phyloP scores from a whole-genome alignment of 2,113 vertebrate genomes.

The Rhinopomastus cyanomelas region DNA sequence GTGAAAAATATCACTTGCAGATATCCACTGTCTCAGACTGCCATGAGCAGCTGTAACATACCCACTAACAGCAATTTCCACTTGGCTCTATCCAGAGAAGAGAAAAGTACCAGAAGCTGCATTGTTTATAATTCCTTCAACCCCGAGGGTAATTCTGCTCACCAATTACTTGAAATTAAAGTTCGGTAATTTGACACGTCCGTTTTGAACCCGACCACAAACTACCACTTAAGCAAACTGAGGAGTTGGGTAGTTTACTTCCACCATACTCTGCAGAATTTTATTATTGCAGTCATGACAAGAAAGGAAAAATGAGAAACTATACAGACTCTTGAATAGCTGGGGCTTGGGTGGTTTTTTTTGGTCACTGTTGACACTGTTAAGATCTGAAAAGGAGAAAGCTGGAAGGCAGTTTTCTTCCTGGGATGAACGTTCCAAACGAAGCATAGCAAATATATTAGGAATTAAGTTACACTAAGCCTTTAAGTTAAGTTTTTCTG shows the following conservation, averaged over 20 bases:
- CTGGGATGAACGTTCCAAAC: not conserved
- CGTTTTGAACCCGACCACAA: constrained; percentile 76
- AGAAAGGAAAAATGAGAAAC: constrained; percentile 56
- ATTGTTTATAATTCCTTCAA: constrained; percentile 50
- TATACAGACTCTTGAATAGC: constrained; percentile 26
- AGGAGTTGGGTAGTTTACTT: constrained; percentile 56
- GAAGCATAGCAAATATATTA: constrained; percentile 7
- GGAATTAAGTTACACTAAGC: not conserved
- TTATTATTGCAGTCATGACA: constrained; percentile 54
- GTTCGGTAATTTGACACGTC: constrained; percentile 75
- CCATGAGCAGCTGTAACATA: constrained; percentile 40
- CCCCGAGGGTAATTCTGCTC: constrained; percentile 62
- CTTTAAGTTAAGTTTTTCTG: not conserved
- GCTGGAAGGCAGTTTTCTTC: not conserved
- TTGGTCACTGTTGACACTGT: constrained; percentile 30
- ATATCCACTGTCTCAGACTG: constrained; percentile 13
- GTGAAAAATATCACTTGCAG: not conserved
- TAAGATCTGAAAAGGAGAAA: not conserved
- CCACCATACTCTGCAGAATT: constrained; percentile 21
- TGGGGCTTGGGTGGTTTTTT: not conserved
- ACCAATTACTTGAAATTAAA: constrained; percentile 78
- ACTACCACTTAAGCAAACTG: constrained; percentile 72
- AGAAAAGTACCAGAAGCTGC: constrained; percentile 49
- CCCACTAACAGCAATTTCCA: constrained; percentile 43
- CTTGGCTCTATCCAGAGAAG: constrained; percentile 37